Conservation (phyloP, 2,888 invertebrate species). For the Mythimna loreyi region DNA sequence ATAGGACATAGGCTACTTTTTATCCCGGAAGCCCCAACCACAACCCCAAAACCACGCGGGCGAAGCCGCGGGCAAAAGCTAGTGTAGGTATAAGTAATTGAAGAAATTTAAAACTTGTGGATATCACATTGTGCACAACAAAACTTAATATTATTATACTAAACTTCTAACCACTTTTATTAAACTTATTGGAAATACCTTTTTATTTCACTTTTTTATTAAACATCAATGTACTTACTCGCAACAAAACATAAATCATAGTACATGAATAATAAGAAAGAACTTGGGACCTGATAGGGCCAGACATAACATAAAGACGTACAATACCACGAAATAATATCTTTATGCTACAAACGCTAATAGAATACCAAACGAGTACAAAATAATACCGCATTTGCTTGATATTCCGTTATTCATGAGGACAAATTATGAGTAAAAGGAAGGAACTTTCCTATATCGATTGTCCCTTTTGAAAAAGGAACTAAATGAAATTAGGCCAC, state of each 20-base stretch:
- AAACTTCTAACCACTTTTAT: too few relatives aligned
- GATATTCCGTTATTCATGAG: conserved; percentile 54
- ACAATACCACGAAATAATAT: conserved; percentile 51
- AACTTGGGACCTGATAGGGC: conserved; percentile 34
- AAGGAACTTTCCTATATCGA: conserved; percentile 11
- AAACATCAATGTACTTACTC: conserved; percentile 1
- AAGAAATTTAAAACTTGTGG: too few relatives aligned
- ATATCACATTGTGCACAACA: too few relatives aligned
- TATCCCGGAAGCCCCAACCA: too few relatives aligned
- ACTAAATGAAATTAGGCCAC: not conserved
- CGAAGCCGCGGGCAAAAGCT: too few relatives aligned
- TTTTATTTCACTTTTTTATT: not conserved
- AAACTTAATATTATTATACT: too few relatives aligned
- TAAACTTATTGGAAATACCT: not conserved
- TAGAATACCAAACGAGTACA: conserved; percentile 51
- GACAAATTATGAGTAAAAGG: conserved; percentile 31
- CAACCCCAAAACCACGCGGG: too few relatives aligned
- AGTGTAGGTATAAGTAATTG: too few relatives aligned
- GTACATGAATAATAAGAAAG: conserved; percentile 51
- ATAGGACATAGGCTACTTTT: too few relatives aligned
- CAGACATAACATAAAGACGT: conserved; percentile 53
- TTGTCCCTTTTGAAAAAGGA: conserved; percentile 5
- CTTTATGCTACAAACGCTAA: conserved; percentile 49
- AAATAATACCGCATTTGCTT: conserved; percentile 53
- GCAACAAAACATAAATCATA: conserved; percentile 43